Evolutionary conservation across 1,140 invertebrate species (phyloP).

Genomic region (Delia radicum): DNA sequence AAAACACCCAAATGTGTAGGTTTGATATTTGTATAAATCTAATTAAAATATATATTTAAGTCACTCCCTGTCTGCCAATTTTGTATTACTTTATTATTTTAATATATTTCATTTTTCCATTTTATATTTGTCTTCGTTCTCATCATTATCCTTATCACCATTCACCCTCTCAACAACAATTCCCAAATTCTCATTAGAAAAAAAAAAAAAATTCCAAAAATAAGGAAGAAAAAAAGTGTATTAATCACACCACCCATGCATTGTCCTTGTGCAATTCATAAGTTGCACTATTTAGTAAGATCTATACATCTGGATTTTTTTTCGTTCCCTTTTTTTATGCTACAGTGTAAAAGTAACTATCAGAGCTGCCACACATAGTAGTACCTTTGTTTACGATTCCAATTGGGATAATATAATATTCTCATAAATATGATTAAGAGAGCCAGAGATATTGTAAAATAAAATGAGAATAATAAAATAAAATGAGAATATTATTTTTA

Average conservation of each 20-base stretch:
- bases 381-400: too few relatives aligned
- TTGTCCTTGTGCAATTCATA: slow-evolving; percentile 13
- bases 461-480: background rate
- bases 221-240: background rate
- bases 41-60: slow-evolving; percentile 20
- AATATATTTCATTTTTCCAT: too few relatives aligned
- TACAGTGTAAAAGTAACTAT: background rate
- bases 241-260: slow-evolving; percentile 2
- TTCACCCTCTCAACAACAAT: background rate
- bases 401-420: background rate
- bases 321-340: background rate
- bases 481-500: background rate
- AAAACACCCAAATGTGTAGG: background rate
- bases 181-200: too few relatives aligned
- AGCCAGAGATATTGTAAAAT: background rate
- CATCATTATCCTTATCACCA: background rate
- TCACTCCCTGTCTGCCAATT: slow-evolving; percentile 31
- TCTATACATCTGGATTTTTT: background rate
- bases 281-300: slow-evolving; percentile 7
- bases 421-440: background rate
- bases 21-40: background rate
- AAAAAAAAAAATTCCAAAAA: background rate
- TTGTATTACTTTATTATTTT: slow-evolving; percentile 10
- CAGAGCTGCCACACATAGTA: background rate
- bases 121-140: background rate